Percentiles rank a stretch among this genome's conserved stretches.
Evolutionary conservation across 2,888 invertebrate genomes (phyloP).

Genomic region (Hecatera dysodea): DNA sequence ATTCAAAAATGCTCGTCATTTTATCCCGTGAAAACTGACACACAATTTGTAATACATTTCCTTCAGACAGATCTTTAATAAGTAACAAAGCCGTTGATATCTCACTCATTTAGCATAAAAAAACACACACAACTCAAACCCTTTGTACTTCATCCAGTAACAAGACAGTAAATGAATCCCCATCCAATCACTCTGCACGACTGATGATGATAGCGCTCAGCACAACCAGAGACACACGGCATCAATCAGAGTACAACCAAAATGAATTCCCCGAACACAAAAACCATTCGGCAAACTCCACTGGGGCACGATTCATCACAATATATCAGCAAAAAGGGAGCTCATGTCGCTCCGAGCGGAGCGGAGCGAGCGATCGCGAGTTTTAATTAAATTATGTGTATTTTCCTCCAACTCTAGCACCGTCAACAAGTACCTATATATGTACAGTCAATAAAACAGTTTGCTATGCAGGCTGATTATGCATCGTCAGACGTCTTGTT

Average conservation of each 20-base stretch:
- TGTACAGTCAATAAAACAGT: constrained; percentile 9
- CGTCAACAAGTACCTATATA: constrained; percentile 46
- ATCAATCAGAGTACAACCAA: constrained; percentile 50
- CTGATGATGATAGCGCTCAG: constrained; percentile 21
- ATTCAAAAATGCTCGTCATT: no score
- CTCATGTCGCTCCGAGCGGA: constrained; percentile 34
- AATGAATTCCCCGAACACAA: constrained; percentile 51
- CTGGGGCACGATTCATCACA: constrained; percentile 49
- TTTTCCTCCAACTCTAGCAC: constrained; percentile 43
- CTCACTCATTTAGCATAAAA: not conserved
- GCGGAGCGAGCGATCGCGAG: constrained; percentile 36
- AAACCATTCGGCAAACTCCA: constrained; percentile 45
- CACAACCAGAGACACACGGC: constrained; percentile 10
- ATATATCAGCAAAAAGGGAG: constrained; percentile 53
- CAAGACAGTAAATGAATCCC: constrained; percentile 19
- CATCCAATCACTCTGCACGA: constrained; percentile 16
- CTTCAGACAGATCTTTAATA: no score
- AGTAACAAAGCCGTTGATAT: not conserved
- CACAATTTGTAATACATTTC: no score
- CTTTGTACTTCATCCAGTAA: not conserved
- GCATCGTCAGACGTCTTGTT: no score
- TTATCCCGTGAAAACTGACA: no score
- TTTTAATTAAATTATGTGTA: constrained; percentile 62
- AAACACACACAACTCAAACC: not conserved
- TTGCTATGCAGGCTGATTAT: not conserved